Evolutionary conservation across 2,113 vertebrate species (phyloP).

Genomic region (Symphodus melops): DNA sequence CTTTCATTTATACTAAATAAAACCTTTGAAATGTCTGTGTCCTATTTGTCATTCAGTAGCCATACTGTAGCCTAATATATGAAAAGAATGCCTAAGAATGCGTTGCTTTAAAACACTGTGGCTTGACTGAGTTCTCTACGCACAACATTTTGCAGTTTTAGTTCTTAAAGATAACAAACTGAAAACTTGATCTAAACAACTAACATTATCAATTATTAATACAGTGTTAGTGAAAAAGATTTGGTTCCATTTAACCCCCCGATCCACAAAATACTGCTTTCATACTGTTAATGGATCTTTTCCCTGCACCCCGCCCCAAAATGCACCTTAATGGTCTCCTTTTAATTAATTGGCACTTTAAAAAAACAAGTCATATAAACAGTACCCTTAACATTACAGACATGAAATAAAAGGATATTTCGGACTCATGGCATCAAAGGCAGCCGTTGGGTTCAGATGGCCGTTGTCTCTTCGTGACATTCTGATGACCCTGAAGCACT

Average conservation of each 20-base stretch:
- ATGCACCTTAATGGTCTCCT: slow-evolving; percentile 82
- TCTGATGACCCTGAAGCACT: slow-evolving; percentile 33
- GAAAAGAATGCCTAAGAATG: slow-evolving; percentile 89
- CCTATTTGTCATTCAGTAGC: slow-evolving; percentile 89
- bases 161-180: slow-evolving; percentile 93
- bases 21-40: slow-evolving; percentile 87
- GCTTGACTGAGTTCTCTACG: slow-evolving; percentile 87
- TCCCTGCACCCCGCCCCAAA: slow-evolving; percentile 50
- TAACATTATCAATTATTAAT: slow-evolving; percentile 88
- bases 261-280: slow-evolving; percentile 62
- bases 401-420: slow-evolving; percentile 79
- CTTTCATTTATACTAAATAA: slow-evolving; percentile 94
- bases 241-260: slow-evolving; percentile 73
- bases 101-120: slow-evolving; percentile 87
- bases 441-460: slow-evolving; percentile 59
- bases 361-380: slow-evolving; percentile 83
- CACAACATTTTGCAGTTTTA: slow-evolving; percentile 86
- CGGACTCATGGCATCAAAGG: slow-evolving; percentile 70
- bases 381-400: slow-evolving; percentile 82
- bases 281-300: slow-evolving; percentile 51
- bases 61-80: slow-evolving; percentile 86
- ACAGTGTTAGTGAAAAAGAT: slow-evolving; percentile 86
- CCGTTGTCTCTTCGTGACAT: slow-evolving; percentile 49
- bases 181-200: slow-evolving; percentile 90
- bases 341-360: slow-evolving; percentile 85